Conservation (phyloP, 2,888 invertebrate genomes). For the Mechanitis mazaeus region DNA sequence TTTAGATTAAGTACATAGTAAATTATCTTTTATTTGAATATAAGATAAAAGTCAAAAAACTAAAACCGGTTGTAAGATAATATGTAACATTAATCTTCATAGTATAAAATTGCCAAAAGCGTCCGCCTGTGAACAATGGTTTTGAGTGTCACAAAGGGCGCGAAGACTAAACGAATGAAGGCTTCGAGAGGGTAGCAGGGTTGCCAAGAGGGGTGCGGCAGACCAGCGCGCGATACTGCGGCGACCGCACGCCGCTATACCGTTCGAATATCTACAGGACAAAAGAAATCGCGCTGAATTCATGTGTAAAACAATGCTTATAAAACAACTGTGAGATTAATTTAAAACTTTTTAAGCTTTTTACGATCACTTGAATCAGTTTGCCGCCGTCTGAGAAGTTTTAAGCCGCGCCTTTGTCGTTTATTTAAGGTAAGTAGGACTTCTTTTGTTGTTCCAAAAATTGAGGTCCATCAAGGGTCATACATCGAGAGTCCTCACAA, state of each 20-base stretch:
- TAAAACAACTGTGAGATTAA: slow-evolving; percentile 46
- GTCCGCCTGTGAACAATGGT: slow-evolving; percentile 66
- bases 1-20: no score
- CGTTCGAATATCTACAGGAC: slow-evolving; percentile 37
- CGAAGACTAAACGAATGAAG: slow-evolving; percentile 70
- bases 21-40: neutral
- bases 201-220: slow-evolving; percentile 41
- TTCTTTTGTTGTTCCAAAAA: slow-evolving; percentile 43
- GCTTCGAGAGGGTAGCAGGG: slow-evolving; percentile 43
- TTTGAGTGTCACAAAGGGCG: slow-evolving; percentile 74
- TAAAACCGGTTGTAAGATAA: slow-evolving; percentile 14
- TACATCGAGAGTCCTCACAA: neutral
- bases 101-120: slow-evolving; percentile 33
- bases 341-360: slow-evolving; percentile 39
- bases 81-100: slow-evolving; percentile 11
- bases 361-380: slow-evolving; percentile 41
- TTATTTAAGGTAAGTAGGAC: slow-evolving; percentile 53
- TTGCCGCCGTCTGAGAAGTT: slow-evolving; percentile 29
- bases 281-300: slow-evolving; percentile 46
- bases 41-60: neutral
- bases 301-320: slow-evolving; percentile 53
- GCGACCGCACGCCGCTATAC: slow-evolving; percentile 64
- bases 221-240: slow-evolving; percentile 63
- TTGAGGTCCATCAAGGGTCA: neutral
- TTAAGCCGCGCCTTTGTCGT: slow-evolving; percentile 43